Percentiles rank a stretch among this genome's conserved stretches.
phyloP scores from a whole-genome alignment of 2,113 vertebrate genomes.

The Rhinopomastus cyanomelas region DNA sequence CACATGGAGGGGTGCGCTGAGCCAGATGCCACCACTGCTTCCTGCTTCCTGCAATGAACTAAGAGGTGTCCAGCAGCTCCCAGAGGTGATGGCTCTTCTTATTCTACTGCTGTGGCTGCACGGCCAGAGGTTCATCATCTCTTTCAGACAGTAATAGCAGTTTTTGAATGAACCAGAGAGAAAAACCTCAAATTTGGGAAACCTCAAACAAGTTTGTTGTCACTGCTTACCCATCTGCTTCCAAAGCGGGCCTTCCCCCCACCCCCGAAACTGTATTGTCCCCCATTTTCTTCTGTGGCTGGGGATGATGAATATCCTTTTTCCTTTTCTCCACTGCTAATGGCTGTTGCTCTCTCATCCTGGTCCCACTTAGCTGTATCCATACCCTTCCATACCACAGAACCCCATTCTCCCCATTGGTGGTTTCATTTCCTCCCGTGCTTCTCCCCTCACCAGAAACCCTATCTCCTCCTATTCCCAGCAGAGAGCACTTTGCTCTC shows the following conservation, averaged over 20 bases:
- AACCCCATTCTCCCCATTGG: background rate
- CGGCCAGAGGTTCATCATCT: background rate
- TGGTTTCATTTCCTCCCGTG: background rate
- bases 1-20: accelerated
- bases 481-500: background rate
- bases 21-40: background rate
- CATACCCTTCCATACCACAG: background rate
- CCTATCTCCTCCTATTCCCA: slow-evolving; percentile 13
- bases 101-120: background rate
- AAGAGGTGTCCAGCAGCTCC: background rate
- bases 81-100: background rate
- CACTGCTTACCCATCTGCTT: too few species aligned
- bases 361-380: background rate
- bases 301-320: background rate
- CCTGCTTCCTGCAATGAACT: background rate
- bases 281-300: background rate
- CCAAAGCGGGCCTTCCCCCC: background rate
- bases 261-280: background rate
- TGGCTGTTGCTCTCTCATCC: background rate
- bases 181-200: background rate
- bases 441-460: background rate
- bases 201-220: background rate
- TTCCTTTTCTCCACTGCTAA: background rate
- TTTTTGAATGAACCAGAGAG: background rate
- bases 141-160: background rate